Evolutionary conservation across 2,888 invertebrate species (phyloP).

Genomic region (Tridacna gigas): DNA sequence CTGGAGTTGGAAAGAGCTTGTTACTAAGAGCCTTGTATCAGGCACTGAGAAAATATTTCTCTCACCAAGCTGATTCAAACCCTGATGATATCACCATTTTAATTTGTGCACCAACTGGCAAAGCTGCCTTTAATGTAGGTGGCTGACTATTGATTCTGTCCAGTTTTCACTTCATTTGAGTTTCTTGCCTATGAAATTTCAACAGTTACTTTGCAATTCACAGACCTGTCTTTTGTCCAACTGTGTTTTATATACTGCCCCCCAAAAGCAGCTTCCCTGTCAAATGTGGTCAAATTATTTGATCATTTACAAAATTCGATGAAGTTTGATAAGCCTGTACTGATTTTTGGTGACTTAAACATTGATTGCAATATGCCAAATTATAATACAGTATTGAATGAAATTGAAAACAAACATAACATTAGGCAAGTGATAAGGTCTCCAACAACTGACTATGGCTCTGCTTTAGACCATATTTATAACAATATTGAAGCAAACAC

Average conservation of each 20-base stretch:
- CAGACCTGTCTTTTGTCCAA: not conserved
- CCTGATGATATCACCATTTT: slow-evolving; percentile 37
- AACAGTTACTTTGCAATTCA: not conserved
- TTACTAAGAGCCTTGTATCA: slow-evolving; percentile 45
- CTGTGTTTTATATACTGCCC: slow-evolving; percentile 18
- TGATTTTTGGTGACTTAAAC: slow-evolving; percentile 24
- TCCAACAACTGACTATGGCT: slow-evolving; percentile 14
- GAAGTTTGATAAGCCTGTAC: not conserved
- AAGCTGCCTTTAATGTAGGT: slow-evolving; percentile 48
- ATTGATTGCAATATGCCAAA: not conserved
- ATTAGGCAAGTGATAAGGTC: not conserved
- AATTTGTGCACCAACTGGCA: slow-evolving; percentile 56
- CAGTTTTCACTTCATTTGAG: not conserved
- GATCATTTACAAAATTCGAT: not conserved
- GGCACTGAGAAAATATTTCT: slow-evolving; percentile 17
- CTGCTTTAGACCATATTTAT: slow-evolving; percentile 17
- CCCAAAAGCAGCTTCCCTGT: not conserved
- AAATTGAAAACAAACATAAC: not conserved
- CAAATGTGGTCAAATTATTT: not conserved
- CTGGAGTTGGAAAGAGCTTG: slow-evolving; percentile 61
- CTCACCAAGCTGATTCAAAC: slow-evolving; percentile 19
- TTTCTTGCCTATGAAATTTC: not conserved
- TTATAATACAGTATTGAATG: not conserved
- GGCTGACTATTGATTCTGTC: slow-evolving; percentile 28
- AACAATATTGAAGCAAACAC: not conserved